A percentile compares a stretch with the other conserved stretches of the same genome.
Evolutionary conservation across 2,113 vertebrate genomes (phyloP).

Genomic region (Chionomys nivalis): DNA sequence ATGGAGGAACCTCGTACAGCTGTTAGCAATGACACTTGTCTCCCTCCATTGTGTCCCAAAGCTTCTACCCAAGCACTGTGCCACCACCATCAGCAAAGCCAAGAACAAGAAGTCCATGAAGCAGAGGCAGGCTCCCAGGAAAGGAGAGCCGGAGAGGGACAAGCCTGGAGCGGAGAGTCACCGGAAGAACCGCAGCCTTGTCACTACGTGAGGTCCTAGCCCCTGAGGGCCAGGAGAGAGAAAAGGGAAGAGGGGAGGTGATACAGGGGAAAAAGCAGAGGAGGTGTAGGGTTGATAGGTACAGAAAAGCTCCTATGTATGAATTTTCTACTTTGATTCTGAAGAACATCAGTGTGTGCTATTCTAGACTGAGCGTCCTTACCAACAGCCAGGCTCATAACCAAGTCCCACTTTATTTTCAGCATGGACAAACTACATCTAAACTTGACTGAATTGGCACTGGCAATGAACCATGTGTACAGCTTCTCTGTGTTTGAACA

Average conservation of each 20-base stretch:
- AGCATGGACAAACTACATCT: slow-evolving; percentile 96
- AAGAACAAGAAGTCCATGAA: slow-evolving; percentile 88
- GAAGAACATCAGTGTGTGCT: neutral
- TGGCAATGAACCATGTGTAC: slow-evolving; percentile 87
- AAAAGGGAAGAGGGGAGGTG: neutral
- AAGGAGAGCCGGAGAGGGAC: slow-evolving; percentile 89
- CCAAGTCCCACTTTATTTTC: slow-evolving; percentile 36
- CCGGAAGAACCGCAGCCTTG: slow-evolving; percentile 91
- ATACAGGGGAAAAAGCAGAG: neutral
- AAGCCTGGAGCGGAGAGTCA: slow-evolving; percentile 95
- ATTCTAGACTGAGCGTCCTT: neutral
- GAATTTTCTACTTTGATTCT: slow-evolving; percentile 27
- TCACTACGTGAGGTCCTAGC: slow-evolving; percentile 90
- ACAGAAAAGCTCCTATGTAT: neutral
- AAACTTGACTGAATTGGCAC: slow-evolving; percentile 90
- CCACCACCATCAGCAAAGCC: slow-evolving; percentile 92
- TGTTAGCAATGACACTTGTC: neutral
- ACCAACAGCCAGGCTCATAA: neutral
- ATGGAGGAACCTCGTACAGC: neutral
- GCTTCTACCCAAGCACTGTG: slow-evolving; percentile 94
- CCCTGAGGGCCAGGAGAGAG: neutral
- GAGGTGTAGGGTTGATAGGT: neutral
- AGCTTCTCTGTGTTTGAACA: slow-evolving; percentile 91
- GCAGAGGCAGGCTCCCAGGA: slow-evolving; percentile 88
- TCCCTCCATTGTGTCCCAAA: slow-evolving; percentile 69